Evolutionary conservation across 2,888 invertebrate genomes (phyloP).

Genomic region (Hecatera dysodea): DNA sequence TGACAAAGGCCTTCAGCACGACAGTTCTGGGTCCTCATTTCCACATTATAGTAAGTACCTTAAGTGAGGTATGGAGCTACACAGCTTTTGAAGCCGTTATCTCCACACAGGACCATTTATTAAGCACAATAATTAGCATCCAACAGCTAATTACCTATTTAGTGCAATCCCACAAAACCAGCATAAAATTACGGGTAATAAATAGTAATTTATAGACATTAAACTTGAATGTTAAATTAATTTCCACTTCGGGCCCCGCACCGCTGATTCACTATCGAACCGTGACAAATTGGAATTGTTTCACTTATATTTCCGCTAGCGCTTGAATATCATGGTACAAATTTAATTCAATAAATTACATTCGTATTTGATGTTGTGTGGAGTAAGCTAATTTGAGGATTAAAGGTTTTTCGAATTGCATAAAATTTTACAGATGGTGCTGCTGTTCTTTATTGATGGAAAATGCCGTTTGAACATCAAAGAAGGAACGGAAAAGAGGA

Average conservation of each 20-base stretch:
- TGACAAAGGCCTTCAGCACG: no score
- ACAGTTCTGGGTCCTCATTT: no score
- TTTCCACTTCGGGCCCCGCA: constrained; percentile 42
- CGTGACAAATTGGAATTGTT: constrained; percentile 81
- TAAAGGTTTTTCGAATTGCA: not conserved
- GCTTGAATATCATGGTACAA: constrained; percentile 57
- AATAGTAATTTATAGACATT: constrained; percentile 55
- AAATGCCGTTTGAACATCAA: no score
- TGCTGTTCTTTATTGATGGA: no score
- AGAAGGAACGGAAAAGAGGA: no score
- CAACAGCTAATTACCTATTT: constrained; percentile 16
- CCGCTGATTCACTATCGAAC: constrained; percentile 72
- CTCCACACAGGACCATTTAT: not conserved
- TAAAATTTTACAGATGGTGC: no score
- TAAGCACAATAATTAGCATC: constrained; percentile 18
- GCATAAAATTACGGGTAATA: constrained; percentile 41
- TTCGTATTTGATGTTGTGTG: constrained; percentile 36
- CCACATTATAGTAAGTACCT: not conserved
- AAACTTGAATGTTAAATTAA: constrained; percentile 59
- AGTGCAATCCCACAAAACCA: constrained; percentile 35
- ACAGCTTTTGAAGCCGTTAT: not conserved
- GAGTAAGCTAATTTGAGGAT: constrained; percentile 12
- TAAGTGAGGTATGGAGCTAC: not conserved
- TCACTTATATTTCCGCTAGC: constrained; percentile 71
- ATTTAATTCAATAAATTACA: constrained; percentile 47